Conservation (phyloP, 2,113 vertebrate genomes). For the Leucopternis melanops region DNA sequence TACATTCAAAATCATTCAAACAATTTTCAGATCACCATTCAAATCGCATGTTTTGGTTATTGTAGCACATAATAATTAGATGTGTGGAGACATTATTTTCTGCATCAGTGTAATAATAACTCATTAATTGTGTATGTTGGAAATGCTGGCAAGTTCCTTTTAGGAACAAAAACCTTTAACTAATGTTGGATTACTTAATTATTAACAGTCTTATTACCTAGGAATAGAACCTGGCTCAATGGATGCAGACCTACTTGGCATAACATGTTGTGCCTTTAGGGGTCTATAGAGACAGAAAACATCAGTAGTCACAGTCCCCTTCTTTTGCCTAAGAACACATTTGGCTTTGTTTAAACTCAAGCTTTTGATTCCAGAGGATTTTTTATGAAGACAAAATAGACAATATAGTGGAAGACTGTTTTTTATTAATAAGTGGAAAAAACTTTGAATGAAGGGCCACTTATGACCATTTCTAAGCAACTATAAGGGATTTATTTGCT, state of each 20-base stretch:
- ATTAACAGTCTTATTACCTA: neutral
- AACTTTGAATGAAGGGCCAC: neutral
- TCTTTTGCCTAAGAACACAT: neutral
- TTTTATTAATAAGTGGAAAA: neutral
- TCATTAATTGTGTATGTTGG: neutral
- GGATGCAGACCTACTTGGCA: neutral
- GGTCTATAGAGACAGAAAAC: neutral
- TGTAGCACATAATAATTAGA: neutral
- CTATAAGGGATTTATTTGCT: slow-evolving; percentile 29
- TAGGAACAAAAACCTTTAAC: neutral
- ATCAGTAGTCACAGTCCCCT: neutral
- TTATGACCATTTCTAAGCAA: slow-evolving; percentile 27
- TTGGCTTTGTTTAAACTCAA: slow-evolving; percentile 10
- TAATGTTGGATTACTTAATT: neutral
- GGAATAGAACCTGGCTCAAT: neutral
- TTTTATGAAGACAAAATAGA: neutral
- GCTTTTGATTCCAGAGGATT: neutral
- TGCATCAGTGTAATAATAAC: neutral
- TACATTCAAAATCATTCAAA: neutral
- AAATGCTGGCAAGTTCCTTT: neutral
- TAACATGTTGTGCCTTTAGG: neutral
- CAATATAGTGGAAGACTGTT: neutral
- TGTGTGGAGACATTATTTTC: neutral
- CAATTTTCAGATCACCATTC: neutral
- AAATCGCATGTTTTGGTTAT: neutral